Evolutionary conservation across 2,888 invertebrate genomes (phyloP), one percentile per base, ranked within the genome.

Genomic region (Phrixothrix hirtus): DNA sequence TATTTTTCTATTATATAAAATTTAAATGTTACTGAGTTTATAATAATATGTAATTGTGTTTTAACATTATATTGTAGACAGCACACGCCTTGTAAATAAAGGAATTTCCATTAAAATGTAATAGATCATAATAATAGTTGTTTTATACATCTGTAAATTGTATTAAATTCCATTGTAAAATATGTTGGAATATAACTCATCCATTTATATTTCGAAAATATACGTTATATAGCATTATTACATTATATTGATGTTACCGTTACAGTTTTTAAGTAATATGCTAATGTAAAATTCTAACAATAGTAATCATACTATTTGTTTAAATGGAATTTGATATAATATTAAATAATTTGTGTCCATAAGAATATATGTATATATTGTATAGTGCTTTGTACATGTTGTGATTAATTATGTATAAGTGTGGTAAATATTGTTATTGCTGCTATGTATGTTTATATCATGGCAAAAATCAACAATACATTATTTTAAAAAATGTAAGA

Each of bases 341-440:
- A 62, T 68, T 67, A 58, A 64, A 60, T 61, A 67, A 52, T 60
- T 64, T 66, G 64, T 67, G 66, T 51, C 38, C 47, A 62, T 52
- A 53, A 60, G 49, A 46, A 21, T 3, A 59, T 52, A 66, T 78
- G 77, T 79, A 79, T 66, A 79, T 79, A 79, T 70, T 79, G 79
- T 79, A 79, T 78, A 79, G 69, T 73, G 78, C 78, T 78, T 79
- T 79, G 79, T 79, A 79, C 75, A 79, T 79, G 79, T 79, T 78
- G n/a, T n/a, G 75, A 78, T 76, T 74, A 75, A 74, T 75, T 75
- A 41, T 57, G 15, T 67, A n/a, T n/a, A 69, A 69, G 66, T 69
- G 63, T 65, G 67, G 61, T 63, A 63, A 62, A 53, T 59, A 62
- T 68, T 70, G 68, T 71, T 71, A 67, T 66, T 68, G 61, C 63